Percentiles rank a stretch among this genome's conserved stretches.
These are phyloP conservation scores for Pseudorasbora parva DNA, from an alignment of 2,113 vertebrate species.

Conservation along the genomic window DNA sequence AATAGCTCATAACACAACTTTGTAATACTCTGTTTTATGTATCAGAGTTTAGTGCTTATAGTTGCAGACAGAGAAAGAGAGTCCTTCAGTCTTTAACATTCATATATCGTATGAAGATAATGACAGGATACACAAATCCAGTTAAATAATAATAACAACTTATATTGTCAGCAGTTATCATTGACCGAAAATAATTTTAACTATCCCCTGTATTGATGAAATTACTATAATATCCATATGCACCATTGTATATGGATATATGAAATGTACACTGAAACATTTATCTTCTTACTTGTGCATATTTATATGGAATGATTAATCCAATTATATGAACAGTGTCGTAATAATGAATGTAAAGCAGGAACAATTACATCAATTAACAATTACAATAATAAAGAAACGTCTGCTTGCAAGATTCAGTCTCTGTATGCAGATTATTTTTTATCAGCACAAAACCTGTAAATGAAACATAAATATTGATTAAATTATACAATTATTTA, in stretches of 20 bases:
- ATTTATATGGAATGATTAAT: background rate
- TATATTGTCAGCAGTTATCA: background rate
- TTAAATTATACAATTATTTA: background rate
- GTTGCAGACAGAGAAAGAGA: too few species aligned
- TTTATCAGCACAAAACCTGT: background rate
- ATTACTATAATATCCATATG: background rate
- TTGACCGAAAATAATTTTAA: background rate
- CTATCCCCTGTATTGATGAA: background rate
- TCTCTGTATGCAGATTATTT: background rate
- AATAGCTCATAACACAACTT: background rate
- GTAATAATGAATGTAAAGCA: background rate
- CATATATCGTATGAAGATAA: background rate
- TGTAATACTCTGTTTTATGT: background rate
- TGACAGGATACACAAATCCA: background rate
- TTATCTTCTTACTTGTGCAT: background rate
- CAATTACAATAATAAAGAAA: background rate
- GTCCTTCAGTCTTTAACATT: background rate
- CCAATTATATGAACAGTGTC: background rate
- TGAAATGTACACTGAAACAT: background rate
- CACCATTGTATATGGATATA: too few species aligned
- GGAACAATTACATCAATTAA: background rate
- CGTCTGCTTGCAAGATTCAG: background rate
- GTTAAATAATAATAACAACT: background rate
- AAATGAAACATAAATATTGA: background rate
- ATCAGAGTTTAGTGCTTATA: too few species aligned